A percentile compares a stretch with the other conserved stretches of the same genome.
These are phyloP conservation scores for Lamprotornis superbus DNA, from an alignment of 2,113 vertebrate genomes.

Conservation along the genomic window DNA sequence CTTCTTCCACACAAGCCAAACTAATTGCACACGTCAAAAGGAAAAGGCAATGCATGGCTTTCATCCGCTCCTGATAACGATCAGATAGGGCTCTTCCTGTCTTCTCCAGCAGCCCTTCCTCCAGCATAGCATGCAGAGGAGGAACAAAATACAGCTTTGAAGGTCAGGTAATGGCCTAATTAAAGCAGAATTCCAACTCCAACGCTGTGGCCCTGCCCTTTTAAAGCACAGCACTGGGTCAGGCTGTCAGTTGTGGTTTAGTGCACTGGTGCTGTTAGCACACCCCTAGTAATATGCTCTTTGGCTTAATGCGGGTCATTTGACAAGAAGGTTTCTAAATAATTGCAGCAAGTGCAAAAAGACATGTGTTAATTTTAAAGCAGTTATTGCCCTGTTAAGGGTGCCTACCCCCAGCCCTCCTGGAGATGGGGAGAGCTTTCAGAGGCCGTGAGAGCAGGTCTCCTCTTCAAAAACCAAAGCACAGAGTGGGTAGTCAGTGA, in stretches of 20 bases:
- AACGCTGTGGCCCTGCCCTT: not conserved
- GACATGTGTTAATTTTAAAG: not conserved
- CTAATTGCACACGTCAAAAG: conserved; percentile 49
- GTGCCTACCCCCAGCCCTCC: not conserved
- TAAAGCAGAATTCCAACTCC: conserved; percentile 43
- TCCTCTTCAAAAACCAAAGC: not conserved
- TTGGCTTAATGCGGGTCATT: conserved; percentile 19
- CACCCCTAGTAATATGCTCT: not conserved
- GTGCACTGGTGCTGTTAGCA: not conserved
- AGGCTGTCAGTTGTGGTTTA: conserved; percentile 33
- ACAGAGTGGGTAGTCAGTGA: not conserved
- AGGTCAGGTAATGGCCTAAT: conserved; percentile 44
- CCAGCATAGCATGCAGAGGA: conserved; percentile 15
- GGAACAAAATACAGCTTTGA: conserved; percentile 44
- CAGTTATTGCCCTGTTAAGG: not conserved
- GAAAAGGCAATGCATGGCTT: conserved; percentile 54
- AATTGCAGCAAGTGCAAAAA: conserved; percentile 4
- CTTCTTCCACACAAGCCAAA: conserved; percentile 36
- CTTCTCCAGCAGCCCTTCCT: conserved; percentile 40
- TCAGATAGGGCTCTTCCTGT: conserved; percentile 41
- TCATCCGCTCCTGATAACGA: conserved; percentile 9
- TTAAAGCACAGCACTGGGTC: conserved; percentile 6
- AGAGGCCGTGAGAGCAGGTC: not conserved
- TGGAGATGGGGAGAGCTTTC: not conserved
- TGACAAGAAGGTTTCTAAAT: conserved; percentile 54